Percentiles rank a stretch among this genome's conserved stretches.
These are phyloP conservation scores for Meteorus colon DNA, from an alignment of 2,888 invertebrate species.

Conservation along the genomic window DNA sequence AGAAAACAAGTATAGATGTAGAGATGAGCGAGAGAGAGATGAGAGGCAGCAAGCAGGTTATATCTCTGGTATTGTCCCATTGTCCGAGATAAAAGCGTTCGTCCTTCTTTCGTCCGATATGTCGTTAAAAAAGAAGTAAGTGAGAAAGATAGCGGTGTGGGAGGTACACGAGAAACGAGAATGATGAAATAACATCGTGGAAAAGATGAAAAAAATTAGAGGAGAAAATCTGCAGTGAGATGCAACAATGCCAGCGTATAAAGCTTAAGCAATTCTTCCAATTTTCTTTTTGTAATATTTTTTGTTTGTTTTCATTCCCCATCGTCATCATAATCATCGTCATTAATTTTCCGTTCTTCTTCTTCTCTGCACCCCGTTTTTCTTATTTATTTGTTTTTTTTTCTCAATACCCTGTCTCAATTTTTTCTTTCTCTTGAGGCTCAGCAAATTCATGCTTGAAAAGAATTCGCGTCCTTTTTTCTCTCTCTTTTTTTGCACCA, in stretches of 20 bases:
- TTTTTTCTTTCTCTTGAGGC: background rate
- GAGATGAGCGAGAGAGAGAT: constrained; percentile 32
- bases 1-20: constrained; percentile 21
- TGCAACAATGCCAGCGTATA: constrained; percentile 27
- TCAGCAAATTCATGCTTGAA: constrained; percentile 16
- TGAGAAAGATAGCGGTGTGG: background rate
- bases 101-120: constrained; percentile 55
- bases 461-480: background rate
- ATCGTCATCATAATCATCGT: constrained; percentile 21
- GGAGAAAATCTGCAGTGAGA: constrained; percentile 34
- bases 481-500: background rate
- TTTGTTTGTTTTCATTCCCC: background rate
- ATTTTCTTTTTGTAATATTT: constrained; percentile 14
- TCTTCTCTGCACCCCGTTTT: background rate
- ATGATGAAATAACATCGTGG: constrained; percentile 29
- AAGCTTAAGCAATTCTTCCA: constrained; percentile 21
- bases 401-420: constrained; percentile 16
- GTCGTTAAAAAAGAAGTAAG: constrained; percentile 37
- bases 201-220: constrained; percentile 31
- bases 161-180: background rate
- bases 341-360: constrained; percentile 9
- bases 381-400: constrained; percentile 16
- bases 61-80: constrained; percentile 56
- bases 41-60: constrained; percentile 46
- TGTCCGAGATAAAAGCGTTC: constrained; percentile 55